Percentiles rank a stretch among this genome's conserved stretches.
These are phyloP conservation scores for Camponotus fellah DNA, from an alignment of 2,888 invertebrate species.

Conservation along the genomic window DNA sequence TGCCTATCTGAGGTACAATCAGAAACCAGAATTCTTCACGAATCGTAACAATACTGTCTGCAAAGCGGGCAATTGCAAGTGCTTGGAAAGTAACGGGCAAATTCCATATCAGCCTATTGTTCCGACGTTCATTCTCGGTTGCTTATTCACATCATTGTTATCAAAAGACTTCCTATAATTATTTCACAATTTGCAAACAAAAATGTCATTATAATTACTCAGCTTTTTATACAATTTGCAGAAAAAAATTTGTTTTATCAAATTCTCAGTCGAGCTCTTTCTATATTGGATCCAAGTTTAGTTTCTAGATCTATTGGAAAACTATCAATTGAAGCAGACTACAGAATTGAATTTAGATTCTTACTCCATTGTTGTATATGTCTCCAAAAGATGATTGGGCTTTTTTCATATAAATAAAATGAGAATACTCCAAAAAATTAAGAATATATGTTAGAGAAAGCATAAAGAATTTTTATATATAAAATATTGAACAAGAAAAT, in stretches of 20 bases:
- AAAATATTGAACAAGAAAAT: neutral
- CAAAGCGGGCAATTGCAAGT: constrained; percentile 79
- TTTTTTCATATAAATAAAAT: too few species aligned
- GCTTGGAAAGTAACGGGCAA: constrained; percentile 70
- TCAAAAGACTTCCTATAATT: neutral
- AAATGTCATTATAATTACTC: neutral
- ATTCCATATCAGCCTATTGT: constrained; percentile 23
- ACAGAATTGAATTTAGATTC: too few species aligned
- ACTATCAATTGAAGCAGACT: too few species aligned
- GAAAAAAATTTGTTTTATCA: neutral
- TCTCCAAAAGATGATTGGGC: too few species aligned
- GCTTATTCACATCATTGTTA: neutral
- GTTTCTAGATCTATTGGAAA: too few species aligned
- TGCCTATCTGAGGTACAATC: constrained; percentile 66
- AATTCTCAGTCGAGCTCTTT: neutral
- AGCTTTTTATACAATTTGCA: neutral
- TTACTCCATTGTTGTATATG: too few species aligned
- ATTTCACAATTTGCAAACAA: neutral
- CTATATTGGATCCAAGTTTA: neutral
- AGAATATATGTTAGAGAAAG: neutral
- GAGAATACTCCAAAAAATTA: neutral
- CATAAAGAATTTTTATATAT: constrained; percentile 1
- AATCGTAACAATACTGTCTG: constrained; percentile 78
- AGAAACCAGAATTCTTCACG: constrained; percentile 44
- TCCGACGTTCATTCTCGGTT: neutral